These are phyloP conservation scores for Pseudococcus jackbeardsleyi DNA, from an alignment of 2,888 invertebrate genomes.

Conservation along the genomic window DNA sequence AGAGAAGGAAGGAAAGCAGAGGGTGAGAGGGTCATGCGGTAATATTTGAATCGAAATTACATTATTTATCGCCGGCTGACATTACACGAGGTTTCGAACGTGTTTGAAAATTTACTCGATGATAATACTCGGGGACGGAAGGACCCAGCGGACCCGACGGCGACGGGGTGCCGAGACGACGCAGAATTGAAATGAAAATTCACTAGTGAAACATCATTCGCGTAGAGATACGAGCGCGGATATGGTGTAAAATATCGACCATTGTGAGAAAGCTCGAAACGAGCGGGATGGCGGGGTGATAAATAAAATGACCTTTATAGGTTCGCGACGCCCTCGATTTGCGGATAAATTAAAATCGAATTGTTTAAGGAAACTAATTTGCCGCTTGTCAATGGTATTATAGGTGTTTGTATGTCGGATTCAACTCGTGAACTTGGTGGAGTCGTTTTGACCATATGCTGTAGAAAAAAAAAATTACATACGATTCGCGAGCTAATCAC, in stretches of 20 bases:
- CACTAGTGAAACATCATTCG: neutral
- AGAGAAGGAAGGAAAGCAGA: neutral
- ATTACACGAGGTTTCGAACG: neutral
- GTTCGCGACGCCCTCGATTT: constrained; percentile 22
- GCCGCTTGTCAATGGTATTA: neutral
- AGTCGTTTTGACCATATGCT: neutral
- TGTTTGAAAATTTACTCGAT: neutral
- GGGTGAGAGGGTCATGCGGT: neutral
- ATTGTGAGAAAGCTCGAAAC: neutral
- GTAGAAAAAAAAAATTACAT: neutral
- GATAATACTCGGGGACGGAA: neutral
- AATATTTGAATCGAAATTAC: constrained; percentile 2
- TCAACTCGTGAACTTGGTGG: neutral
- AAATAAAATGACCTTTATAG: constrained; percentile 12
- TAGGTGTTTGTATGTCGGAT: neutral
- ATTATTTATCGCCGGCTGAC: neutral
- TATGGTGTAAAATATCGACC: constrained; percentile 5
- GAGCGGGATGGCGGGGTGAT: neutral
- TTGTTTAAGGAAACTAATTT: constrained; percentile 15
- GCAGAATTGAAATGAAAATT: neutral
- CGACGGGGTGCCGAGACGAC: neutral
- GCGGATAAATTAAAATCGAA: constrained; percentile 22
- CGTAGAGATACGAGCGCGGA: neutral
- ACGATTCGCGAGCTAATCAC: constrained; percentile 17
- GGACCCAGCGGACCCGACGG: too few species aligned